Base-by-base conservation (phyloP, 1,140 invertebrate genomes). In the Zaprionus gabonicus region DNA sequence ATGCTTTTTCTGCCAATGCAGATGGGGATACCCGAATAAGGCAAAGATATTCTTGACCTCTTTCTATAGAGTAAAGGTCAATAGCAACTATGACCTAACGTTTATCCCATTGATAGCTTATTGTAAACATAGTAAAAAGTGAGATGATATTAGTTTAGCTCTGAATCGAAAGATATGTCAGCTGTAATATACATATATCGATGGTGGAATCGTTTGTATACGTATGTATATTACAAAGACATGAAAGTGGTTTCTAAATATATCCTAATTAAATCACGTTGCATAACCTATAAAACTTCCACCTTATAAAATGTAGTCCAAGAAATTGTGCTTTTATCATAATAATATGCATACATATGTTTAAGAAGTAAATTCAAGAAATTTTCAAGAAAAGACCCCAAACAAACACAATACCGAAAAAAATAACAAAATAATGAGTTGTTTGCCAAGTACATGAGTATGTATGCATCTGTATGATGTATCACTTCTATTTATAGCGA, bases 401-500 rank as follows among this genome's bases (percentile, higher is more conserved):
- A 46, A 46, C n/a, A 10, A 41, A 41, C 13, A 41, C 5, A 41
- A 41, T n/a, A n/a, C 15, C 1, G 28, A 6, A 41, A 41, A 41
- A 38, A 38, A 38, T 15, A 38, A 15, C 41, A 3, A 17, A 9
- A 46, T 9, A 46, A 17, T 46, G 2, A 44, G 41, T 44, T 5
- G n/a, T 44, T 6, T 17, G 41, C n/a, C 27, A 56, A 10, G 15
- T 34, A 15, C 4, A 34, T 23, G 34, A 36, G 36, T 34, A 34
- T 34, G 10, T 12, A 57, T 57, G 15, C 7, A 23, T 23, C 20
- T 56, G 7, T 20, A 38, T 13, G 15, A 58, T 36, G 31, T 58
- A 58, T 36, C 41, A n/a, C n/a, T 46, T 46, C 41, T 46, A 46
- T 46, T 46, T 46, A 46, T 46, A 46, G 41, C 7, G 9, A 46